Evolutionary conservation across 2,888 invertebrate genomes (phyloP).

Genomic region (Dryadula phaetusa): DNA sequence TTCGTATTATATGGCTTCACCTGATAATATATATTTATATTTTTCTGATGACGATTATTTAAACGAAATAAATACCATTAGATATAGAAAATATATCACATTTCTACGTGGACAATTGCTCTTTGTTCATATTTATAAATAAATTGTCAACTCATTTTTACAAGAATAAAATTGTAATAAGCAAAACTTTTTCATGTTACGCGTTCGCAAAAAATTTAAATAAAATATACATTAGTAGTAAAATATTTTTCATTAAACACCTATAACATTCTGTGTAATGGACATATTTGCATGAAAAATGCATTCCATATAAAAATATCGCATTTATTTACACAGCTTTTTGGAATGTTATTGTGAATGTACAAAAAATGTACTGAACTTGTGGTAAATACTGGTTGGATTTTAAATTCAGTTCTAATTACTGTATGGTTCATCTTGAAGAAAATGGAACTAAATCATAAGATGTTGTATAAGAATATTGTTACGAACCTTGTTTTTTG

Average conservation of each 20-base stretch:
- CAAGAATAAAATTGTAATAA: neutral
- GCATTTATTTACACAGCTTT: conserved; percentile 13
- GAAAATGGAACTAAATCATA: no score
- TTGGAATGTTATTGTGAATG: conserved; percentile 1
- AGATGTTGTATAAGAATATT: no score
- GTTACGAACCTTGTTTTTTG: no score
- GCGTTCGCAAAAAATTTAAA: neutral
- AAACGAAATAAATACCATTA: no score
- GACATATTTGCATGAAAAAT: conserved; percentile 24
- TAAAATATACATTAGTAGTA: conserved; percentile 9
- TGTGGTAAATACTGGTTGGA: neutral
- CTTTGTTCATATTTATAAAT: no score
- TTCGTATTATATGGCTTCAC: no score
- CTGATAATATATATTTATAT: no score
- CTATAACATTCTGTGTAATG: conserved; percentile 26
- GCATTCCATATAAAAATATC: conserved; percentile 20
- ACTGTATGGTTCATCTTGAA: no score
- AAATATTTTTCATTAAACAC: conserved; percentile 19
- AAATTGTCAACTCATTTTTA: conserved; percentile 1
- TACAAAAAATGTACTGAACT: conserved; percentile 1
- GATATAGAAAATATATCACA: no score
- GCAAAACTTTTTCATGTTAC: conserved; percentile 3
- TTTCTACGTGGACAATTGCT: no score
- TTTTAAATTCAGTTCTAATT: neutral
- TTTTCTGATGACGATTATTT: no score